Conservation (phyloP, 2,113 vertebrate genomes). For the Etia nguti region DNA sequence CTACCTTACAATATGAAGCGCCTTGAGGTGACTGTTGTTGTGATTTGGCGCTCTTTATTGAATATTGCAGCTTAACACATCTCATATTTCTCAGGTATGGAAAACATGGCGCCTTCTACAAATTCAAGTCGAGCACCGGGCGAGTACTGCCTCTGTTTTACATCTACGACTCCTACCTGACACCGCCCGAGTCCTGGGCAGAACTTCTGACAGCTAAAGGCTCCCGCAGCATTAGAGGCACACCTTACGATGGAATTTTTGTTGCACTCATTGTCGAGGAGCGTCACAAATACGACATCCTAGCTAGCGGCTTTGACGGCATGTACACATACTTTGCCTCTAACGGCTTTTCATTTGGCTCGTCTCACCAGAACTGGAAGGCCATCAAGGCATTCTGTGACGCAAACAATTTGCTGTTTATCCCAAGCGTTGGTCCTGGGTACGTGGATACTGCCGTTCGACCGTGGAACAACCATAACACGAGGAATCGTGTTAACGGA, state of each 20-base stretch:
- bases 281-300: conserved; percentile 83
- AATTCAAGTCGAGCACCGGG: conserved; percentile 80
- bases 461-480: conserved; percentile 91
- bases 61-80: neutral
- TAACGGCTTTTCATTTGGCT: conserved; percentile 89
- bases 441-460: conserved; percentile 85
- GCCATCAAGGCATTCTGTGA: conserved; percentile 85
- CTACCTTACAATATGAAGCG: rapidly evolving
- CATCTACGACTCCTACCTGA: conserved; percentile 88
- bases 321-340: conserved; percentile 91
- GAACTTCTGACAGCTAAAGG: conserved; percentile 79
- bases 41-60: rapidly evolving
- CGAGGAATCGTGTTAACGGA: conserved; percentile 84
- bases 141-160: conserved; percentile 84
- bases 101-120: conserved; percentile 83
- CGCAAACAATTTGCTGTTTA: conserved; percentile 82
- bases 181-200: conserved; percentile 81
- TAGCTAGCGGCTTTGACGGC: conserved; percentile 80
- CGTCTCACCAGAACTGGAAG: conserved; percentile 92
- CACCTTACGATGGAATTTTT: conserved; percentile 81
- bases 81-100: conserved; percentile 73
- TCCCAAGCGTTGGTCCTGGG: conserved; percentile 85
- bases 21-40: neutral
- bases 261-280: conserved; percentile 84
- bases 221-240: conserved; percentile 80